Conservation (phyloP, 1,140 invertebrate genomes). For the Holotrichia oblita region DNA sequence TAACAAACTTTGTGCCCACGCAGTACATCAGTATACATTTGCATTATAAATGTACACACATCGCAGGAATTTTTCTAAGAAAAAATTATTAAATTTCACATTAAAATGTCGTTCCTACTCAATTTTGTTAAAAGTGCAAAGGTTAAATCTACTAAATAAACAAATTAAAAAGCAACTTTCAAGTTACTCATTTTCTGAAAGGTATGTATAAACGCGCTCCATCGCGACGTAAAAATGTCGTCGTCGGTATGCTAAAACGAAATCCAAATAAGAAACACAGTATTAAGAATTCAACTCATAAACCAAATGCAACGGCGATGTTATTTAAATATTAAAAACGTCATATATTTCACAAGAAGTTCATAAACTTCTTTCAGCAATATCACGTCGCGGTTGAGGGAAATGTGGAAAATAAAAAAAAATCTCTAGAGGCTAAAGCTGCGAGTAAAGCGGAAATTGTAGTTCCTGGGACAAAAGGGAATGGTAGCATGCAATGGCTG, state of each 20-base stretch:
- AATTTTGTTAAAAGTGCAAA: no score
- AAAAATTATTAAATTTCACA: no score
- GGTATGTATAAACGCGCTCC: no score
- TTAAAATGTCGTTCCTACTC: no score
- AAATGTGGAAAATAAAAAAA: constrained; percentile 19
- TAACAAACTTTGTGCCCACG: no score
- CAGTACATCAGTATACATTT: no score
- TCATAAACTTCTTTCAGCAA: constrained; percentile 32
- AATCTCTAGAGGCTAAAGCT: constrained; percentile 17
- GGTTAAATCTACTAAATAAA: no score
- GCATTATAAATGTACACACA: no score
- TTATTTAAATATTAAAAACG: constrained; percentile 35
- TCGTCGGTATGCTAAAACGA: neutral
- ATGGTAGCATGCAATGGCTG: neutral
- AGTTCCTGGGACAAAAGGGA: neutral
- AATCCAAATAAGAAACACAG: neutral
- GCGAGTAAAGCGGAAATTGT: constrained; percentile 26
- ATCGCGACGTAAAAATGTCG: no score
- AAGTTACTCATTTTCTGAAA: no score
- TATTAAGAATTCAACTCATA: constrained; percentile 24
- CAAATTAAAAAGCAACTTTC: no score
- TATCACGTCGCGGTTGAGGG: constrained; percentile 5
- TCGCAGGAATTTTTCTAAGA: no score
- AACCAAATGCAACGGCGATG: constrained; percentile 25
- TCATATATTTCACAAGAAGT: constrained; percentile 25